Conservation (phyloP, 2,888 invertebrate genomes). For the Dastarcus helophoroides region DNA sequence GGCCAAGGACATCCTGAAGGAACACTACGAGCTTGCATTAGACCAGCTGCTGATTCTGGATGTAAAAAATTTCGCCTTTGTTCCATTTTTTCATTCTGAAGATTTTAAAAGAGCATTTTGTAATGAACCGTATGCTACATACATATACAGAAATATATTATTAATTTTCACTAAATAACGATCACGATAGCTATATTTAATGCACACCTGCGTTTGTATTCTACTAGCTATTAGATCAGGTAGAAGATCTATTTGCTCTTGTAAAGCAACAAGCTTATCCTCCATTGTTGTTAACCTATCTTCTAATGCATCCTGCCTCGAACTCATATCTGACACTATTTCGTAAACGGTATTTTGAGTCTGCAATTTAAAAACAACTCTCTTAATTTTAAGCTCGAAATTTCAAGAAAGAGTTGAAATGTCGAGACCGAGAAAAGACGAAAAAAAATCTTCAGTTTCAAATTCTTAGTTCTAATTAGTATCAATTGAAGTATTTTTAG, state of each 20-base stretch:
- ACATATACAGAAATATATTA: too few species aligned
- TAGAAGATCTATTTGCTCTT: conserved; percentile 76
- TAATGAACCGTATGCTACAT: background rate
- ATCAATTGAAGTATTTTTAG: too few species aligned
- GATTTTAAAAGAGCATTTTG: conserved; percentile 6
- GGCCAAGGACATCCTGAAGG: conserved; percentile 68
- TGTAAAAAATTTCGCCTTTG: conserved; percentile 77
- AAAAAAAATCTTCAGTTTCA: too few species aligned
- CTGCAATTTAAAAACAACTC: conserved; percentile 47
- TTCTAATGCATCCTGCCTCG: conserved; percentile 86
- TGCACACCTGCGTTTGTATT: conserved; percentile 36
- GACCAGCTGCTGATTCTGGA: conserved; percentile 69
- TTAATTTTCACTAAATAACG: too few species aligned
- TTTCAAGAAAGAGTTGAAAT: too few species aligned
- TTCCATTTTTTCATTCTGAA: conserved; percentile 60
- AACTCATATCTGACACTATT: conserved; percentile 95
- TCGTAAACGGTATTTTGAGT: conserved; percentile 97
- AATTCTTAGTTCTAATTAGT: too few species aligned
- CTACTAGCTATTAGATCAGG: conserved; percentile 64
- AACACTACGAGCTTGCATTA: conserved; percentile 37
- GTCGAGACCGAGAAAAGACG: too few species aligned
- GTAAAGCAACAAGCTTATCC: conserved; percentile 76
- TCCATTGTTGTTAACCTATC: conserved; percentile 87
- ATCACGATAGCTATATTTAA: too few species aligned
- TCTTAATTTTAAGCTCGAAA: too few species aligned